Conservation (phyloP, 2,113 vertebrate species). For the Zosterops pallidus region DNA sequence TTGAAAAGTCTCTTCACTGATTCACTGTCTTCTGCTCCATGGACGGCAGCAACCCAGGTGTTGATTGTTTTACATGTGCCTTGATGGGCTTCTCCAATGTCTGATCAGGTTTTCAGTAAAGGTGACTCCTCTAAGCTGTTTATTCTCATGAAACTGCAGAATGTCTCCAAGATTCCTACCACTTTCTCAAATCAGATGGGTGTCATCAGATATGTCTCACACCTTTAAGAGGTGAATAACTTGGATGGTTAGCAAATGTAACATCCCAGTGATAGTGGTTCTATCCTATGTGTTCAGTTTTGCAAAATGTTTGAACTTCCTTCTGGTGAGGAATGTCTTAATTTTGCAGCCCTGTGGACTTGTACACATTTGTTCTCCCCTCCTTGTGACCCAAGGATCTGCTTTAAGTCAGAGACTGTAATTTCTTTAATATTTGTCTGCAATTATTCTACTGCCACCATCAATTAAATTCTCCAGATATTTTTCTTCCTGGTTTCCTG, state of each 20-base stretch:
- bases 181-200: neutral
- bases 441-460: slow-evolving; percentile 11
- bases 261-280: neutral
- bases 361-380: neutral
- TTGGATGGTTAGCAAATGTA: neutral
- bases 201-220: neutral
- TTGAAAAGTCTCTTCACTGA: neutral
- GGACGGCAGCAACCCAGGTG: neutral
- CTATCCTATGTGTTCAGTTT: neutral
- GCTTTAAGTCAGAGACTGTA: neutral
- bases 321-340: neutral
- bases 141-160: neutral
- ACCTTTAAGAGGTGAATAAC: neutral
- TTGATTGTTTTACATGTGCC: neutral
- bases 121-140: neutral
- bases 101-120: neutral
- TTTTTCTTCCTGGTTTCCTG: slow-evolving; percentile 32
- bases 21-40: neutral
- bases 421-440: neutral
- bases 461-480: slow-evolving; percentile 31
- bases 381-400: neutral
- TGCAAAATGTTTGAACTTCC: neutral
- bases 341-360: neutral
- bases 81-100: neutral
- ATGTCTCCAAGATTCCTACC: neutral